These are phyloP conservation scores for Bryconaethiops microstoma DNA, from an alignment of 2,797 vertebrate species.

Conservation along the genomic window DNA sequence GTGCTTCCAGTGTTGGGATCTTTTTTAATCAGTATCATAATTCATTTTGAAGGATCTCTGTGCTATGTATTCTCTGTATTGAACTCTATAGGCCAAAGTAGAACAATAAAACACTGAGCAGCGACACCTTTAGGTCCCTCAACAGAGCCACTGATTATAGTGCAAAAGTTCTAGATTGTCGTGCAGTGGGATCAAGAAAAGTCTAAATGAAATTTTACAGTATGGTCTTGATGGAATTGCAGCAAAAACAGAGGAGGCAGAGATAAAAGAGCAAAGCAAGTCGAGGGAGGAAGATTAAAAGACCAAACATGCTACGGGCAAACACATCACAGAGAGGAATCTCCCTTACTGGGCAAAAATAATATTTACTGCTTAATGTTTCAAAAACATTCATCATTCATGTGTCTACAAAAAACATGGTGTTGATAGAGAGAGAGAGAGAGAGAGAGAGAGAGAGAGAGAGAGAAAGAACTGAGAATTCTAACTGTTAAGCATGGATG, in stretches of 20 bases:
- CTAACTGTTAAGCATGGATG: neutral
- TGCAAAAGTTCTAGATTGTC: slow-evolving; percentile 4
- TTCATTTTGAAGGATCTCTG: neutral
- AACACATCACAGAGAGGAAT: slow-evolving; percentile 8
- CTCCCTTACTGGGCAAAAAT: slow-evolving; percentile 1
- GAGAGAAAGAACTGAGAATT: neutral
- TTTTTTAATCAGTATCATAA: neutral
- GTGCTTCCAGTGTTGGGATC: neutral
- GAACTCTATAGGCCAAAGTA: neutral
- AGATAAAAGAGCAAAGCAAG: slow-evolving; percentile 1
- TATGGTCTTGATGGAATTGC: neutral
- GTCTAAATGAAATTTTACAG: slow-evolving; percentile 1
- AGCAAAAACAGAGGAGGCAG: neutral
- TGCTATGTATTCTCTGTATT: neutral
- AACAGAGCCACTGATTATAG: slow-evolving; percentile 8
- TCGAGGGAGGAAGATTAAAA: neutral
- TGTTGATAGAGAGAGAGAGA: too few relatives aligned
- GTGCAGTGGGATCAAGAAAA: neutral
- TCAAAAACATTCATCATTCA: neutral
- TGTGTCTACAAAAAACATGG: neutral
- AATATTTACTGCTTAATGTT: neutral
- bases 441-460: too few relatives aligned
- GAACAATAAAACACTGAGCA: neutral
- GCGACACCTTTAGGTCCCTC: neutral
- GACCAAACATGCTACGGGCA: slow-evolving; percentile 3